Evolutionary conservation across 1,140 invertebrate species (phyloP), one percentile per base, ranked within the genome.

Genomic region (Acromyrmex echinatior): DNA sequence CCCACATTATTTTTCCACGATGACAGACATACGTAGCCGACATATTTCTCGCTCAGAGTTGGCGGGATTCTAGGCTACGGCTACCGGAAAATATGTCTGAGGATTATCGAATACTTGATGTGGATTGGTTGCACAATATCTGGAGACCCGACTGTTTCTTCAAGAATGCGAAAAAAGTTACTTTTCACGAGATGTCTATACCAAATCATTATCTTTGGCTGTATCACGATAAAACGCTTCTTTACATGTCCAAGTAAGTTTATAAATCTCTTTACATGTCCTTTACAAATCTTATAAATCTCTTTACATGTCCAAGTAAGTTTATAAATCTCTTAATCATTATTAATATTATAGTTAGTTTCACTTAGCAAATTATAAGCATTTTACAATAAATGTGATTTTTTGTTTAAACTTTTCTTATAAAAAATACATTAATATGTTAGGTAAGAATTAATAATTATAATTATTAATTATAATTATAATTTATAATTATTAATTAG

Each of bases 61-160:
- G 98, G 98, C 96, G 98, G 35, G 98, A 99, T 96, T 97, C 98
- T 85, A 96, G 98, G 79, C 96, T 98, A 58, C 96, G 98, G 81
- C 95, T 98, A 79, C 98, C 98, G 49, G 98, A 98, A 94, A 98
- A 98, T 94, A 99, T 98, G 98, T 98, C 98, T 82, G 98, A 98
- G 93, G 98, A 98, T 91, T 99, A 99, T 94, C 96, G 98, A 82
- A 98, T 98, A 92, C 95, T 99, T 76, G 98, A 98, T 93, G 98
- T 99, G 28, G 97, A 98, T 90, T 99, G 98, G 98, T 95, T 99
- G 89, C 97, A 98, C 94, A 97, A 97, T 93, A 98, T 99, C 93
- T 99, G 98, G 98, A 96, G 98, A 79, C 98, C 98, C 0, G 98
- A 99, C 95, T 98, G 98, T 93, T 98, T 99, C 95, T 98, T 99